phyloP scores from a whole-genome alignment of 2,797 vertebrate genomes.

The Cuculus canorus region DNA sequence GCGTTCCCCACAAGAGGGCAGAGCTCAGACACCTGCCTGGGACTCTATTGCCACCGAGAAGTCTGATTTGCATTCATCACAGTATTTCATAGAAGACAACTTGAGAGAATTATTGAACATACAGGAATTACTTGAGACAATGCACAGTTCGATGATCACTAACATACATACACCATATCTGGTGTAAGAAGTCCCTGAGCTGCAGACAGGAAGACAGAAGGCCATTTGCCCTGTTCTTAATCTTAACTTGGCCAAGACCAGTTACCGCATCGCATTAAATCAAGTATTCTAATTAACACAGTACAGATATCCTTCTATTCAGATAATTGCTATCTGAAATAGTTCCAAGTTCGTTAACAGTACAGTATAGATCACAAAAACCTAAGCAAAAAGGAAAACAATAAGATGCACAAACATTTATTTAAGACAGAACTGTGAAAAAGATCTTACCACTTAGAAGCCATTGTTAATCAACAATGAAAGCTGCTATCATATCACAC shows the following conservation, averaged over 20 bases:
- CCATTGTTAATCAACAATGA: slow-evolving; percentile 55
- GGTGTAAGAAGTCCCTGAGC: neutral
- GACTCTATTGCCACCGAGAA: neutral
- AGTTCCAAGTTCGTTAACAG: neutral
- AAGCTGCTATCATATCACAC: slow-evolving; percentile 23
- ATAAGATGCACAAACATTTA: neutral
- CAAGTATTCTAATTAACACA: neutral
- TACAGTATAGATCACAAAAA: neutral
- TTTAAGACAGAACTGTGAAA: neutral
- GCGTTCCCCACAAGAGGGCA: neutral
- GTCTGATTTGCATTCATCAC: accelerated
- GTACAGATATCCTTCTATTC: neutral
- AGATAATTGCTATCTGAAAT: neutral
- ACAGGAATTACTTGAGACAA: neutral
- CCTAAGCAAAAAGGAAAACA: neutral
- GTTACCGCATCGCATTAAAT: neutral
- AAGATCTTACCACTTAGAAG: slow-evolving; percentile 77
- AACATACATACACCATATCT: neutral
- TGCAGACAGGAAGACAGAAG: neutral
- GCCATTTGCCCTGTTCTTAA: neutral
- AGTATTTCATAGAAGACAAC: accelerated
- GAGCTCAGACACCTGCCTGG: neutral
- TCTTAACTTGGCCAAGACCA: neutral
- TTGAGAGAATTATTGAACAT: accelerated
- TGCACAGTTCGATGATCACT: neutral